Percentiles rank a stretch among this genome's conserved stretches.
phyloP scores from a whole-genome alignment of 2,888 invertebrate species.

The Dicyrtomina minuta region DNA sequence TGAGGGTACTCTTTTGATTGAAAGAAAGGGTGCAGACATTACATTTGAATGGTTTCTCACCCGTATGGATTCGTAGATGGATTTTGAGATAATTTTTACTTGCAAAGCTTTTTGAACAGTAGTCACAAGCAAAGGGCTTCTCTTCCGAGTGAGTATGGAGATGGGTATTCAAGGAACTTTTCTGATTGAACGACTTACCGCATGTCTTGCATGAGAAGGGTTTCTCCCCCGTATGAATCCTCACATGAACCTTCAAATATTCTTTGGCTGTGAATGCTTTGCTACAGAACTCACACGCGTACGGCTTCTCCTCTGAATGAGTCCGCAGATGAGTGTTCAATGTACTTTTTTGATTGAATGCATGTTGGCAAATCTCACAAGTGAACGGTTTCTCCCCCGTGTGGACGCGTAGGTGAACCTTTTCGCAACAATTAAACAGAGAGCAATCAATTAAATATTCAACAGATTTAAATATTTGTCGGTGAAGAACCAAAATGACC shows the following conservation, averaged over 20 bases:
- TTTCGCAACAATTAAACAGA: neutral
- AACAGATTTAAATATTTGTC: too few relatives aligned
- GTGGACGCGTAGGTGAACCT: slow-evolving; percentile 32
- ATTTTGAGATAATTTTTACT: slow-evolving; percentile 33
- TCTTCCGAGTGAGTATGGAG: slow-evolving; percentile 31
- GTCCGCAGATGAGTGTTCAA: slow-evolving; percentile 32
- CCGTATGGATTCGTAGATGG: slow-evolving; percentile 31
- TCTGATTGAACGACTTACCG: slow-evolving; percentile 35
- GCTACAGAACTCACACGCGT: slow-evolving; percentile 34
- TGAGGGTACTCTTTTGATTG: slow-evolving; percentile 34
- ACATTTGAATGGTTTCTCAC: slow-evolving; percentile 33
- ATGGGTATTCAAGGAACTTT: slow-evolving; percentile 34
- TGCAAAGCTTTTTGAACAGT: slow-evolving; percentile 33
- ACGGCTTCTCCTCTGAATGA: slow-evolving; percentile 29
- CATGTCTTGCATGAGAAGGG: slow-evolving; percentile 32
- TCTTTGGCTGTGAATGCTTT: slow-evolving; percentile 36
- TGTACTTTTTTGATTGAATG: slow-evolving; percentile 35
- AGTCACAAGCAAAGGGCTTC: slow-evolving; percentile 33
- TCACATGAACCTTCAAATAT: slow-evolving; percentile 32
- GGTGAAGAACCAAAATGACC: too few relatives aligned
- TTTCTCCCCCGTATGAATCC: slow-evolving; percentile 33
- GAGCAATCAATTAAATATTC: neutral
- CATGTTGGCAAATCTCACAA: slow-evolving; percentile 34
- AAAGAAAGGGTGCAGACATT: slow-evolving; percentile 28
- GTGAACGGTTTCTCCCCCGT: slow-evolving; percentile 34